These are phyloP conservation scores for Polymixis lichenea DNA, from an alignment of 2,888 invertebrate genomes.

Conservation along the genomic window DNA sequence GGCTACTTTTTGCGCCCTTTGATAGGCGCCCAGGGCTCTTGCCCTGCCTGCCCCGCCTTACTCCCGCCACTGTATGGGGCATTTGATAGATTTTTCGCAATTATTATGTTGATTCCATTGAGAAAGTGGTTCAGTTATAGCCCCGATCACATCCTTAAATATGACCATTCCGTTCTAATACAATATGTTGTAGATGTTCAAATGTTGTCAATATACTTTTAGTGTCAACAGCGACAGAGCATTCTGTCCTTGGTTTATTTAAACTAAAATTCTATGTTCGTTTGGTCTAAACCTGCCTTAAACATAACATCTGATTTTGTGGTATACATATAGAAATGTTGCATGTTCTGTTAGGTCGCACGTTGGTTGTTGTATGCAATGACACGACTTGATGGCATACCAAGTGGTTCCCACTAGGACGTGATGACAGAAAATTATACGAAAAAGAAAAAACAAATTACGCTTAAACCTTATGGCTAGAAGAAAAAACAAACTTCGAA, in stretches of 20 bases:
- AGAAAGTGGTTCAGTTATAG: background rate
- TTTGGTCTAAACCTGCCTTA: conserved; percentile 8
- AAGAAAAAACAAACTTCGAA: no score
- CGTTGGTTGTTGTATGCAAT: background rate
- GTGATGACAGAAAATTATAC: background rate
- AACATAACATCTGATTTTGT: conserved; percentile 28
- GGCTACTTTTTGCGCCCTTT: no score
- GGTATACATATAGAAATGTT: conserved; percentile 5
- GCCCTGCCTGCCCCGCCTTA: no score
- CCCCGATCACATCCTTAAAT: background rate
- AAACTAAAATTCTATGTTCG: background rate
- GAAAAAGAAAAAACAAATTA: background rate
- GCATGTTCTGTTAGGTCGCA: conserved; percentile 36
- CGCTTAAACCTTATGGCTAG: no score
- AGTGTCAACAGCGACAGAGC: no score
- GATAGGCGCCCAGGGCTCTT: no score
- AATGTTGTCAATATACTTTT: no score
- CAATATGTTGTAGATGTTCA: background rate
- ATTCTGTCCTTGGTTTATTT: background rate
- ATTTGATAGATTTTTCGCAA: no score
- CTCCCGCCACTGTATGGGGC: no score
- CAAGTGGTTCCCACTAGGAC: background rate
- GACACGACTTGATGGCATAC: background rate
- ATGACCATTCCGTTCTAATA: background rate
- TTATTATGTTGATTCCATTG: background rate